Evolutionary conservation across 2,113 vertebrate species (phyloP), one percentile per base, ranked within the genome.

Genomic region (Trematocara marginatum): DNA sequence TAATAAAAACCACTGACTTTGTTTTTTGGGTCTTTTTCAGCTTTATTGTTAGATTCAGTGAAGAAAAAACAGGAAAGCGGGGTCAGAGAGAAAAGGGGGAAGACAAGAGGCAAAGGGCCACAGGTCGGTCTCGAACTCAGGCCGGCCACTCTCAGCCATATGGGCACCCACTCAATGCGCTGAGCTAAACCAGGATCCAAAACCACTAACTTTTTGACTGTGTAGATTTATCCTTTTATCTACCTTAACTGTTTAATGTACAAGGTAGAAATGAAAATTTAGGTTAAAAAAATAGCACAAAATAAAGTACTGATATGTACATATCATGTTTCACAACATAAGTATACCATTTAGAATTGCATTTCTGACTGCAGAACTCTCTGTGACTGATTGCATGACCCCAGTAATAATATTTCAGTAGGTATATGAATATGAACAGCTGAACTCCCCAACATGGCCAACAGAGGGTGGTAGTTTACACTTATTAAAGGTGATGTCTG

Each of bases 401-500:
- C 2, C 18, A 47, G 29, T 6, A 26, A 26, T 31, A 45, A 18
- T 7, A 18, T 71, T 59, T 80, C 31, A 11, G 16, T 12, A 74
- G 23, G 4, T 18, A 49, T 18, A 45, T 71, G 74, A 23, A 26
- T 38, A 16, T 34, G 7, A 23, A 49, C 53, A 42, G 57, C 10
- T 84, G 71, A 84, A 80, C 34, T 90, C 40, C 84, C 84, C 26
- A 4, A 56, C 20, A 56, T 69, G 81, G 35, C 92, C 93, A 93
- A 89, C 76, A 94, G 94, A 88, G 90, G 88, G 93, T 45, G 35
- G 64, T 84, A 89, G 80, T 92, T 86, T 38, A 76, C 83, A 84
- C 34, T 49, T 15, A 69, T 51, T 79, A 79, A 83, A 91, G 78
- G 74, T 54, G 61, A 85, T 40, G 81, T 83, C 59, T 74, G 79